Conservation (phyloP, 2,888 invertebrate genomes). For the Drosophila prolongata region DNA sequence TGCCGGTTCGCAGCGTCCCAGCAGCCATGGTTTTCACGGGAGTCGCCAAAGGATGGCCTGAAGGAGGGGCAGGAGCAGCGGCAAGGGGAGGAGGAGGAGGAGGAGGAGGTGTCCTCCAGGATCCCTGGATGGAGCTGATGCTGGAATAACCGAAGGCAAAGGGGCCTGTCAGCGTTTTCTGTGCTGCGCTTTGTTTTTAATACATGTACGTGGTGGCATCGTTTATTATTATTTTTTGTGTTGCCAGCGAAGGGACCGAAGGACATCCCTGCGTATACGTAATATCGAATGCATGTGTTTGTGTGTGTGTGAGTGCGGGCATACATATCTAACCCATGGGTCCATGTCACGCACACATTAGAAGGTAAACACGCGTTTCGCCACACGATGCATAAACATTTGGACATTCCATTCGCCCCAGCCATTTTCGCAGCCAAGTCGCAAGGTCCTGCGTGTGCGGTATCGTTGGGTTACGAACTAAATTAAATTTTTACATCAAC, state of each 20-base stretch:
- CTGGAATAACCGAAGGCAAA: conserved; percentile 30
- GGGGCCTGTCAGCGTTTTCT: conserved; percentile 74
- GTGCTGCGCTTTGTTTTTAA: conserved; percentile 72
- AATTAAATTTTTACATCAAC: conserved; percentile 79
- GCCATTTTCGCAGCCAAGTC: conserved; percentile 13
- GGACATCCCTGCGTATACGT: conserved; percentile 63
- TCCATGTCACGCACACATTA: conserved; percentile 75
- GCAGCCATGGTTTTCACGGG: conserved; percentile 22
- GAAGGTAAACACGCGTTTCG: conserved; percentile 71
- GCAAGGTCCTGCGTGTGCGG: conserved; percentile 56
- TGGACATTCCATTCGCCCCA: conserved; percentile 52
- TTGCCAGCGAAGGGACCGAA: conserved; percentile 14
- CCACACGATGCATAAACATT: conserved; percentile 76
- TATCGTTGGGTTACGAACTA: conserved; percentile 66
- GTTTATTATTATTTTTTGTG: conserved; percentile 70
- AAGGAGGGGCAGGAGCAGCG: background rate
- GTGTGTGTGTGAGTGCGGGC: conserved; percentile 10
- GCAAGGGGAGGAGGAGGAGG: background rate
- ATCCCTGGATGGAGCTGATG: conserved; percentile 3
- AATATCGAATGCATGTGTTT: conserved; percentile 39
- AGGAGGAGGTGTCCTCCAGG: conserved; percentile 3
- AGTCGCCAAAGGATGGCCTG: background rate
- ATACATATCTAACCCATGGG: conserved; percentile 50
- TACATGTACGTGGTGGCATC: conserved; percentile 76
- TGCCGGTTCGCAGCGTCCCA: conserved; percentile 23